Evolutionary conservation across 2,797 vertebrate genomes (phyloP).

Genomic region (Otus scops): DNA sequence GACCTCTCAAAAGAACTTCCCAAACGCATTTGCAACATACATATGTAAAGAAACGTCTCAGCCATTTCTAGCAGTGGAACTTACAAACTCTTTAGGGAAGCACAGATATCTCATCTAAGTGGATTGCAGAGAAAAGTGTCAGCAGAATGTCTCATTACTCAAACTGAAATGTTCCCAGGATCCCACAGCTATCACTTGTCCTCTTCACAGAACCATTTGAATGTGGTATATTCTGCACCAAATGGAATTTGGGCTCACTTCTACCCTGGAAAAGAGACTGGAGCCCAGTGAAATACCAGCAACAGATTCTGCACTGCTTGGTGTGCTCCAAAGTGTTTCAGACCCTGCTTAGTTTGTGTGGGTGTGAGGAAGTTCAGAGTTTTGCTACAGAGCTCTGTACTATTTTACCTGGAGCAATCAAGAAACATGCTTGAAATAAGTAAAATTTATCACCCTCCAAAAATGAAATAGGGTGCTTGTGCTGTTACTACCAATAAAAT

Average conservation of each 20-base stretch:
- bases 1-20: background rate
- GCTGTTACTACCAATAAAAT: conserved; percentile 21
- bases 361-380: background rate
- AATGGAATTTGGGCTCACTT: background rate
- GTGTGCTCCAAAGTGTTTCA: background rate
- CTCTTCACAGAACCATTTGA: background rate
- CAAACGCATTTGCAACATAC: conserved; percentile 16
- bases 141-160: conserved; percentile 34
- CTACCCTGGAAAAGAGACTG: background rate
- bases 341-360: background rate
- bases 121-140: conserved; percentile 29
- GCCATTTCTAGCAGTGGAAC: conserved; percentile 3
- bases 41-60: conserved; percentile 5
- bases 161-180: conserved; percentile 31
- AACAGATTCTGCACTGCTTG: background rate
- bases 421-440: conserved; percentile 7
- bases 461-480: background rate
- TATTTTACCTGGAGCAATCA: background rate
- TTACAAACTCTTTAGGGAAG: conserved; percentile 44
- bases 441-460: conserved; percentile 7
- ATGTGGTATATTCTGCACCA: background rate
- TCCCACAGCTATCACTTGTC: conserved; percentile 41
- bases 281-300: background rate
- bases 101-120: conserved; percentile 22
- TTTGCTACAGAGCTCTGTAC: background rate